Evolutionary conservation across 2,113 vertebrate genomes (phyloP).

Genomic region (Gambusia holbrooki): DNA sequence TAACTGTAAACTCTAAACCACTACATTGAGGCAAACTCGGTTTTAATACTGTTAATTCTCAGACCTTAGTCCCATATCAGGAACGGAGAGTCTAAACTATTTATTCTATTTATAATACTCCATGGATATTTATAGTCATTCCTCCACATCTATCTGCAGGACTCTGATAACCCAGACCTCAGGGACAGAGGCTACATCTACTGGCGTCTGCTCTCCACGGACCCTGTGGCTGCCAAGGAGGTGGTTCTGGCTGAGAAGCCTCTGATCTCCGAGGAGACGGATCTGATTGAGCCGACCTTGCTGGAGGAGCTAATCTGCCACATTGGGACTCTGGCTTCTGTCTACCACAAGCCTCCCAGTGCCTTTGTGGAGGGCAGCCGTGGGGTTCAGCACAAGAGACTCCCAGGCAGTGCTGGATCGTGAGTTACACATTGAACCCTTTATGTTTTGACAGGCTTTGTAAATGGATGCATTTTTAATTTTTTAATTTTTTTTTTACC

Average conservation of each 20-base stretch:
- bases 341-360: slow-evolving; percentile 97
- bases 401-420: slow-evolving; percentile 90
- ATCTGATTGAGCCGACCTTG: slow-evolving; percentile 95
- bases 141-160: slow-evolving; percentile 72
- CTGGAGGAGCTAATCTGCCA: slow-evolving; percentile 98
- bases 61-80: neutral
- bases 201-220: slow-evolving; percentile 98
- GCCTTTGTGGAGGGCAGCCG: slow-evolving; percentile 98
- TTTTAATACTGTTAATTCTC: slow-evolving; percentile 31
- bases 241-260: slow-evolving; percentile 98
- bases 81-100: slow-evolving; percentile 15
- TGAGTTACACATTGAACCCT: slow-evolving; percentile 77
- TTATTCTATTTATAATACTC: slow-evolving; percentile 28
- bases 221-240: slow-evolving; percentile 96
- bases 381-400: slow-evolving; percentile 90
- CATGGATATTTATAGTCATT: slow-evolving; percentile 28
- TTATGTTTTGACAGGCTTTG: slow-evolving; percentile 5
- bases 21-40: neutral
- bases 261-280: slow-evolving; percentile 96
- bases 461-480: neutral
- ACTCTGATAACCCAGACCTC: slow-evolving; percentile 97
- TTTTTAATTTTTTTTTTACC: slow-evolving; percentile 28
- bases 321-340: slow-evolving; percentile 94
- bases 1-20: too few species aligned
- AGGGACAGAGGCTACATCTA: slow-evolving; percentile 98